Evolutionary conservation across 2,797 vertebrate genomes (phyloP).

Genomic region (Tapera naevia): DNA sequence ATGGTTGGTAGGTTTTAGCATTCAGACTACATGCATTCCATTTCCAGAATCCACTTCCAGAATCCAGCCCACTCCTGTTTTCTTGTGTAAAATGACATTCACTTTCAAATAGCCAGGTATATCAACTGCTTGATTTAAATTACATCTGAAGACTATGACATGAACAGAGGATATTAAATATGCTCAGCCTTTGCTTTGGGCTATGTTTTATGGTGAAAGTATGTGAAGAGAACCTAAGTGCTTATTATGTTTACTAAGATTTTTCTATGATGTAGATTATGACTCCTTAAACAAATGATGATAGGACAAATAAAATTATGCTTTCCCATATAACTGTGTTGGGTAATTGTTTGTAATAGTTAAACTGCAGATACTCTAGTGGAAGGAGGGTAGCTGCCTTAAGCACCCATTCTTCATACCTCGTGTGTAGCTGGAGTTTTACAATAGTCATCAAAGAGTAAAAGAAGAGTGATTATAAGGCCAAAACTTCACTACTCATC

Average conservation of each 20-base stretch:
- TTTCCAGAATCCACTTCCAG: background rate
- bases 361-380: background rate
- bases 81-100: background rate
- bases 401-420: background rate
- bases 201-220: background rate
- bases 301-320: background rate
- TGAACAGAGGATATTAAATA: background rate
- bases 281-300: background rate
- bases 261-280: background rate
- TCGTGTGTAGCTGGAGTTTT: background rate
- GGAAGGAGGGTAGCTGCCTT: background rate
- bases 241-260: background rate
- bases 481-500: background rate
- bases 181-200: background rate
- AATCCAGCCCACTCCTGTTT: background rate
- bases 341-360: background rate
- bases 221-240: background rate
- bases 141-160: background rate
- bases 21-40: background rate
- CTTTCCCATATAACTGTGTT: background rate
- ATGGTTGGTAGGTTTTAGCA: background rate
- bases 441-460: background rate
- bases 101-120: background rate
- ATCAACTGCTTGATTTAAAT: background rate
- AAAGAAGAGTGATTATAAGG: background rate